Evolutionary conservation across 2,888 invertebrate species (phyloP).

Genomic region (Cremastinae sp.): DNA sequence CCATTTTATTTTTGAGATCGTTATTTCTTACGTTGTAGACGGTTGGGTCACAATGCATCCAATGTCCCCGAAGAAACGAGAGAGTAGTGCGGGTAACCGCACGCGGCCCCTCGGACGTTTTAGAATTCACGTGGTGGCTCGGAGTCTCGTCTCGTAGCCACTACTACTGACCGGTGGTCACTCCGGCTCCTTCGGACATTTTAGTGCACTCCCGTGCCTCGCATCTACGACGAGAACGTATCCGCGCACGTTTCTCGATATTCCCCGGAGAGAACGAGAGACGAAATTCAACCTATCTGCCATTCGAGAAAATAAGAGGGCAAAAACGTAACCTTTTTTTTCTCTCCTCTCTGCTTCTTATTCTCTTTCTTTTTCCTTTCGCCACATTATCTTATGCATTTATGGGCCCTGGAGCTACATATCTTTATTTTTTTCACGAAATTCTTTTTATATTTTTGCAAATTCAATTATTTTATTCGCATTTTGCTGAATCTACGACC

Average conservation of each 20-base stretch:
- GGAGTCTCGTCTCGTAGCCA: slow-evolving; percentile 56
- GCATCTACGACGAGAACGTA: slow-evolving; percentile 70
- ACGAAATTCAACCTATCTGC: slow-evolving; percentile 48
- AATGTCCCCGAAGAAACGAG: slow-evolving; percentile 46
- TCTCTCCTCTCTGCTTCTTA: background rate
- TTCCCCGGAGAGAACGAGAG: slow-evolving; percentile 49
- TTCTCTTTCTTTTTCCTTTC: slow-evolving; percentile 8
- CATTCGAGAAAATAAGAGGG: slow-evolving; percentile 39
- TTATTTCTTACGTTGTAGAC: slow-evolving; percentile 41
- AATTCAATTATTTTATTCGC: too few species aligned
- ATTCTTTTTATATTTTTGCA: too few species aligned
- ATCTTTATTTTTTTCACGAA: too few species aligned
- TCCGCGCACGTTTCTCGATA: slow-evolving; percentile 37
- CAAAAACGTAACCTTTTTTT: slow-evolving; percentile 1
- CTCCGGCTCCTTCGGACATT: slow-evolving; percentile 68
- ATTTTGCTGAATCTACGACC: too few species aligned
- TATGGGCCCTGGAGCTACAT: background rate
- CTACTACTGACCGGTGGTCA: slow-evolving; percentile 57
- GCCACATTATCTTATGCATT: background rate
- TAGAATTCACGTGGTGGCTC: slow-evolving; percentile 74
- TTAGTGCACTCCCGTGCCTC: slow-evolving; percentile 74
- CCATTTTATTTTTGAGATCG: slow-evolving; percentile 21
- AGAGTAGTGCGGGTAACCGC: slow-evolving; percentile 40
- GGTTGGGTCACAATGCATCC: slow-evolving; percentile 9
- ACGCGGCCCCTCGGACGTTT: slow-evolving; percentile 67